Evolutionary conservation across 2,797 vertebrate species (phyloP), one percentile per base, ranked within the genome.

Genomic region (Sparidentex hasta): DNA sequence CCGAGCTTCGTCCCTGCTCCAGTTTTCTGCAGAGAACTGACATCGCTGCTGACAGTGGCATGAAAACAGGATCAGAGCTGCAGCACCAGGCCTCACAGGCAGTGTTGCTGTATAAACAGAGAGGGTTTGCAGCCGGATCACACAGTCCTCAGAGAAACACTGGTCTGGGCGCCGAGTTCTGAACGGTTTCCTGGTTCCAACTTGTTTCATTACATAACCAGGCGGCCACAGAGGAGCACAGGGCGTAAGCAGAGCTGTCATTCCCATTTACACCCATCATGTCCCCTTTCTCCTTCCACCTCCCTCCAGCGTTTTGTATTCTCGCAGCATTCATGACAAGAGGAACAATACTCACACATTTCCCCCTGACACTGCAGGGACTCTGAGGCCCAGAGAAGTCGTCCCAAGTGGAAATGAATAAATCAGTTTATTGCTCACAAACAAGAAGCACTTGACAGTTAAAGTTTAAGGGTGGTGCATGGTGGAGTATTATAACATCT

Each of bases 171-270:
- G 21, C 25, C n/a, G 38, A 17, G 50, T 14, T 20, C 50, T 48
- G 58, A 52, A 43, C 68, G 9, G 64, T 74, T 59, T 74, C 66
- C 41, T 78, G 78, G 51, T 78, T 75, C 61, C 52, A 74, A 68
- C 75, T 72, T 18, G 74, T 66, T 56, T 29, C 38, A n/a, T 92
- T 92, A 90, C 81, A 76, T 88, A 90, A 91, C 29, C 48, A 55
- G 80, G 75, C 81, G 65, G 68, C 16, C 41, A 71, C 81, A 65
- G 59, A 74, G 21, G 8, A 64, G 78, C 70, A 33, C 68, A 59
- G 77, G 68, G 80, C 67, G 75, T 62, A 63, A 64, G 86, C 82
- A 68, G 78, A 65, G 68, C 88, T 90, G 91, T 90, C 87, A 86
- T 38, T 59, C 82, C 80, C 82, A 76, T 82, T 91, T 80, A 69